Base-by-base conservation (phyloP, 1,140 invertebrate species). In the Diabrotica undecimpunctata region DNA sequence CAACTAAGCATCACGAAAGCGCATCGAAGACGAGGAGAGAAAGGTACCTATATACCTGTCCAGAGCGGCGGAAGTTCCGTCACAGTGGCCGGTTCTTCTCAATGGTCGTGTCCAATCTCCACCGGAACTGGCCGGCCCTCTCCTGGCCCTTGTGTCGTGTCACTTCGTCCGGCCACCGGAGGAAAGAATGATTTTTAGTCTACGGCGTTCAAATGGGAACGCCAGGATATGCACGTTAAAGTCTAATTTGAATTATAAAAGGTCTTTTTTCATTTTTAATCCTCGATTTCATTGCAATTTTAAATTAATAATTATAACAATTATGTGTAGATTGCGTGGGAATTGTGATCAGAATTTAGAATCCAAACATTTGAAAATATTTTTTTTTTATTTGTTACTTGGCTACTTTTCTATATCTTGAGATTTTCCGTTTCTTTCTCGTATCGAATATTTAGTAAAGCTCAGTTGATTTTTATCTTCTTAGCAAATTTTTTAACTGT, bases 81-180 rank as follows among this genome's bases (percentile, higher is more conserved):
- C 71, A 76, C 75, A 76, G 66, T 76, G 70, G 68, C 64, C 75
- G 75, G 66, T 66, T 75, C 72, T 74, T 75, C 70, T 76, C 69
- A 76, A 76, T 76, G 75, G 72, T 69, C 59, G 69, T 60, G 73
- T 70, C 75, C 72, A 74, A 76, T 76, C 74, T 74, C 73, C 73
- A 76, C 75, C 73, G 75, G 75, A 76, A 76, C 74, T 69, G 68
- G 61, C 68, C 70, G 66, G 66, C 69, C 67, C 71, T 70, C 58
- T 63, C 65, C 62, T 38, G 67, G 66, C 64, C 66, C 55, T 57
- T 62, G 61, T 61, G 59, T 62, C 56, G 56, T 36, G 36, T 62
- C 61, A 50, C 61, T n/a, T 62, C 61, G 62, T 62, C 65, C 66
- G 64, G 70, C 61, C 56, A 59, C 65, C 66, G 64, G 70, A 74